Percentiles rank a stretch among this genome's conserved stretches.
phyloP scores from a whole-genome alignment of 1,140 invertebrate genomes.

The Philaenus spumarius region DNA sequence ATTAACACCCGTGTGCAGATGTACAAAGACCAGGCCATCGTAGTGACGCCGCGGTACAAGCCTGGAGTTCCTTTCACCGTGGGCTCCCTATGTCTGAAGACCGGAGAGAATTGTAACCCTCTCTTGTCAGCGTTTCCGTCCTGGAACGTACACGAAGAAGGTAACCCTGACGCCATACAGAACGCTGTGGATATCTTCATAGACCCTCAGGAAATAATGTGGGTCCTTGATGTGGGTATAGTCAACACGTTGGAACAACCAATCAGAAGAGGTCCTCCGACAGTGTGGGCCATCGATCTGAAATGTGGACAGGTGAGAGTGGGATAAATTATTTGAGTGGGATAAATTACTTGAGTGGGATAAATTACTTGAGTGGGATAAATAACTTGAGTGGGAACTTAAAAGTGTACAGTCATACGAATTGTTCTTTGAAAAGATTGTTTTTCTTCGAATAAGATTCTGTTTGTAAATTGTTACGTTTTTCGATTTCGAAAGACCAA shows the following conservation, averaged over 20 bases:
- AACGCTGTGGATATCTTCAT: conserved; percentile 52
- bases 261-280: conserved; percentile 53
- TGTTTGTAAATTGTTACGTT: too few relatives aligned
- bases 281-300: conserved; percentile 55
- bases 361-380: too few relatives aligned
- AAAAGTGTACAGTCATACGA: too few relatives aligned
- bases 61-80: conserved; percentile 53
- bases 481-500: too few relatives aligned
- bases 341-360: too few relatives aligned
- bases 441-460: too few relatives aligned
- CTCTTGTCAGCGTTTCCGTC: conserved; percentile 51
- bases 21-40: conserved; percentile 46
- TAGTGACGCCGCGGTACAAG: conserved; percentile 51
- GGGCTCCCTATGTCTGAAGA: conserved; percentile 46
- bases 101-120: conserved; percentile 39
- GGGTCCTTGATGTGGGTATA: conserved; percentile 59
- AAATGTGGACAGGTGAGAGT: conserved; percentile 46
- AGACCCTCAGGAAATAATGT: conserved; percentile 53
- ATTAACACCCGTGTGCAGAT: conserved; percentile 54
- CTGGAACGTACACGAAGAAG: conserved; percentile 54
- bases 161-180: conserved; percentile 52
- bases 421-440: too few relatives aligned
- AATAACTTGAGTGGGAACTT: too few relatives aligned
- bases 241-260: conserved; percentile 56
- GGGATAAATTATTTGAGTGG: too few relatives aligned